Base-by-base conservation (phyloP, 2,113 vertebrate genomes). In the Diphyllodes magnificus region DNA sequence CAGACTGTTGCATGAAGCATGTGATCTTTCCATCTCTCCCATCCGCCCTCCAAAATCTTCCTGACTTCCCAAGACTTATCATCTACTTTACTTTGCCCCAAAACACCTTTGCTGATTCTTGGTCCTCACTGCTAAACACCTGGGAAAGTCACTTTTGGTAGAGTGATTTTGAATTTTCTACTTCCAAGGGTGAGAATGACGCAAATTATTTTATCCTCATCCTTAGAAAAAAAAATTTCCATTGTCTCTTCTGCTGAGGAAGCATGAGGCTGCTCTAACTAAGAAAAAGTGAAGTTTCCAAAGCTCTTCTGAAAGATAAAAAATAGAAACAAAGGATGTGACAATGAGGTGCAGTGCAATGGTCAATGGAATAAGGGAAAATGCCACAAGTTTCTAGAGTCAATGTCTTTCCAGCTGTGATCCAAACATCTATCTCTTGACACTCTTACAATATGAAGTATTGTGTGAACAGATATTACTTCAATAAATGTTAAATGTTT, bases 91-190 rank as follows among this genome's bases (percentile, higher is more conserved):
- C 12, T 53, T 82, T 72, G 16, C 45, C 19, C 7, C 12, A 15
- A 39, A 82, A 42, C 5, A 30, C 3, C 35, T 72, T 60, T 87
- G 8, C 22, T 54, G 56, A 28, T 61, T 83, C 18, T 78, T 4
- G 1, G 8, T 76, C 7, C 25, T 66, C 0, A 0, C 11, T 80
- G 9, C 15, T 68, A 33, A 68, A 23, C 16, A 57, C 13, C n/a
- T 63, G 12, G 5, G 9, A 79, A 42, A 2, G 0, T 54, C 49
- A 45, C 15, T 68, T 94, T 56, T 69, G 44, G 4, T 51, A 33
- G 2, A 60, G 12, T 10, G 57, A 17, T 61, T 89, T 65, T 89
- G 44, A 81, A 28, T 73, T 73, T 71, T 83, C n/a, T 30, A 16
- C 35, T 71, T 61, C 24, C 25, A 82, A 65, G 10, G 28, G 25